Evolutionary conservation across 2,113 vertebrate species (phyloP).

Genomic region (Synodontis membranacea): DNA sequence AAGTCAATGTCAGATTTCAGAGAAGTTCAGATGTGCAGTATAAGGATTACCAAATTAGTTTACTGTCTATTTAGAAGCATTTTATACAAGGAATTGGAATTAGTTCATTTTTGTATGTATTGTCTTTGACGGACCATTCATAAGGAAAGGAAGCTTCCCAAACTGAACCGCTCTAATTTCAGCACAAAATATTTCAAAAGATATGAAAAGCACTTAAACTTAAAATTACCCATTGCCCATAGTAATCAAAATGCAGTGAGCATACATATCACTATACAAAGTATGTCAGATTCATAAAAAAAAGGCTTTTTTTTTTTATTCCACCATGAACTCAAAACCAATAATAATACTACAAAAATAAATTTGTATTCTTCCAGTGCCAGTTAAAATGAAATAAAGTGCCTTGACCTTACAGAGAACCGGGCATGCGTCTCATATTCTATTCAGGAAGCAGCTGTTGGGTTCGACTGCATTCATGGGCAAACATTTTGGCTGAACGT

Average conservation of each 20-base stretch:
- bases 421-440: neutral
- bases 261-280: neutral
- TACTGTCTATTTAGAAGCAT: neutral
- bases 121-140: neutral
- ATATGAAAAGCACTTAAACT: neutral
- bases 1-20: too few relatives aligned
- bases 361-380: neutral
- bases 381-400: neutral
- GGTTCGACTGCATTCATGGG: neutral
- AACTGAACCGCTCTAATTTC: neutral
- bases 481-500: neutral
- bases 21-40: neutral
- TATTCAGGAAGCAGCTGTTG: slow-evolving; percentile 5
- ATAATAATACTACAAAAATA: neutral
- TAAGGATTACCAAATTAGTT: neutral
- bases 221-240: neutral
- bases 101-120: neutral
- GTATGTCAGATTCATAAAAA: neutral
- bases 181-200: neutral
- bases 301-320: neutral
- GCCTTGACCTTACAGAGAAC: neutral
- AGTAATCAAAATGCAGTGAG: neutral
- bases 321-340: neutral
- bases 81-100: neutral
- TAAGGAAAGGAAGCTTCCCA: neutral